These are phyloP conservation scores for Scaptomyza hsui DNA, from an alignment of 1,140 invertebrate genomes.

Conservation along the genomic window DNA sequence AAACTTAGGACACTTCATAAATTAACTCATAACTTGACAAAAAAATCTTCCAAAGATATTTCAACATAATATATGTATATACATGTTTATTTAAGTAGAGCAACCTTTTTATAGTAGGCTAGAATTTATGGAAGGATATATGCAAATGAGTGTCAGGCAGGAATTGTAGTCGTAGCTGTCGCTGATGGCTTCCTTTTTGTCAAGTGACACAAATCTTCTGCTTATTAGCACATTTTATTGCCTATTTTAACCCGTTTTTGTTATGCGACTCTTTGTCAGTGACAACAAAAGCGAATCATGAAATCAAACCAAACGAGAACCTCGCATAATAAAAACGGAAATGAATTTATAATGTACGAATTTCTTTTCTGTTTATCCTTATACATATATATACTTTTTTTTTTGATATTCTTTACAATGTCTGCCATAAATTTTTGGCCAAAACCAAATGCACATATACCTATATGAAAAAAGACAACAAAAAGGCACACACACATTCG, in stretches of 20 bases:
- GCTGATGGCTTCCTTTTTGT: not conserved
- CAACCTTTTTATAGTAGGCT: too few species aligned
- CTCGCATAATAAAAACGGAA: conserved; percentile 69
- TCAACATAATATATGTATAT: not conserved
- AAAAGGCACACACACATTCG: conserved; percentile 29
- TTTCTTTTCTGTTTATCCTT: conserved; percentile 49
- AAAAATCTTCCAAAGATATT: not conserved
- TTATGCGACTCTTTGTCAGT: conserved; percentile 14
- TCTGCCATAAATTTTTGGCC: conserved; percentile 41
- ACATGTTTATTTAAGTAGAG: not conserved
- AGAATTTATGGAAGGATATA: conserved; percentile 9
- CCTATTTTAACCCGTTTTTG: conserved; percentile 53
- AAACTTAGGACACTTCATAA: not conserved
- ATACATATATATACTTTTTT: conserved; percentile 1
- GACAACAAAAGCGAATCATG: conserved; percentile 27
- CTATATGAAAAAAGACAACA: conserved; percentile 18
- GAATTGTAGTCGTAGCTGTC: conserved; percentile 3
- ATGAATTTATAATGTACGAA: conserved; percentile 77
- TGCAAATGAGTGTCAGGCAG: conserved; percentile 21
- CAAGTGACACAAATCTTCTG: conserved; percentile 54
- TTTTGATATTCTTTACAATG: conserved; percentile 33
- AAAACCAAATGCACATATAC: conserved; percentile 17
- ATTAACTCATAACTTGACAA: not conserved
- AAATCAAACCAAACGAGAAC: conserved; percentile 36
- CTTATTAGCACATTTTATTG: conserved; percentile 78